phyloP scores from a whole-genome alignment of 2,113 vertebrate species.

The Dasypus novemcinctus region DNA sequence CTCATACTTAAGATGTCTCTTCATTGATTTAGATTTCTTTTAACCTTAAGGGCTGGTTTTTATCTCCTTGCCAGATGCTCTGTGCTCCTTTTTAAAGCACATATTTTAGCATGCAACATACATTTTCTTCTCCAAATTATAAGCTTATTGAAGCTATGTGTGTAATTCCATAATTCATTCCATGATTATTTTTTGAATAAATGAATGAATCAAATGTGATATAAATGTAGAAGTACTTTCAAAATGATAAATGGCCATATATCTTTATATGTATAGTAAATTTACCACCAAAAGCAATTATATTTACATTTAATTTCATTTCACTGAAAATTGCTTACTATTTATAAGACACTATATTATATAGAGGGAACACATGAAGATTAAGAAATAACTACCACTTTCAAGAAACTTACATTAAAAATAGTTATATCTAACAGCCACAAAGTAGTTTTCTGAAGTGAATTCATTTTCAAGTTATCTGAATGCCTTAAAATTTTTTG shows the following conservation, averaged over 20 bases:
- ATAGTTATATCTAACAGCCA: not conserved
- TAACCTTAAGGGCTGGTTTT: not conserved
- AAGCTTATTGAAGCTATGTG: not conserved
- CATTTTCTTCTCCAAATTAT: not conserved
- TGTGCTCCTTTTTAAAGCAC: too few relatives aligned
- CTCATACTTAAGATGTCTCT: not conserved
- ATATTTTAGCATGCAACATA: too few relatives aligned
- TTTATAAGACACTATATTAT: not conserved
- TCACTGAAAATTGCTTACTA: not conserved
- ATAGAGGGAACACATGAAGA: not conserved
- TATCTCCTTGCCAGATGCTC: not conserved
- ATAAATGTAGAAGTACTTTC: not conserved
- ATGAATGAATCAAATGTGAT: not conserved
- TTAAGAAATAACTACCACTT: not conserved
- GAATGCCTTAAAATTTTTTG: not conserved
- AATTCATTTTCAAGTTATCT: not conserved
- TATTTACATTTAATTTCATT: conserved; percentile 1
- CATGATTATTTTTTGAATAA: not conserved
- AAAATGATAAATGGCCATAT: not conserved
- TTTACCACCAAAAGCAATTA: not conserved
- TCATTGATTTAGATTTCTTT: not conserved
- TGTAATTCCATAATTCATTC: not conserved
- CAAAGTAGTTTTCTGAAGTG: not conserved
- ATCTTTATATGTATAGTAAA: not conserved
- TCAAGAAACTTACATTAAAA: conserved; percentile 13